Percentiles rank a stretch among this genome's conserved stretches.
Conservation (phyloP, 1,140 invertebrate species). For the Drosophila murphyi region DNA sequence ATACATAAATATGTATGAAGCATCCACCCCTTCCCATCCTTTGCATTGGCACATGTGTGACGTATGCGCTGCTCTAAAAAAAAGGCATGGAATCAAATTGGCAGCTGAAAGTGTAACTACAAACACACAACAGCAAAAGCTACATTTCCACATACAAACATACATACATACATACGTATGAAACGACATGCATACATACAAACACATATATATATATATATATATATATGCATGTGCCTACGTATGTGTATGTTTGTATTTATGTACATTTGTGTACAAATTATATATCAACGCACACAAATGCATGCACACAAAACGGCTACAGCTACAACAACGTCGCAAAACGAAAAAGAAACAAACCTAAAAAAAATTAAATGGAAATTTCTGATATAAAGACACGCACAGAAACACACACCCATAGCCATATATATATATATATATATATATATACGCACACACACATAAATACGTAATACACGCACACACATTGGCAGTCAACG, state of each 20-base stretch:
- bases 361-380: constrained; percentile 82
- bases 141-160: constrained; percentile 16
- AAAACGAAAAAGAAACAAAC: constrained; percentile 74
- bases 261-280: constrained; percentile 20
- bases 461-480: neutral
- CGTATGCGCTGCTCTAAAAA: constrained; percentile 45
- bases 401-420: constrained; percentile 20
- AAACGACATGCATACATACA: constrained; percentile 19
- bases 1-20: neutral
- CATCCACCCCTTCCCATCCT: neutral
- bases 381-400: constrained; percentile 79
- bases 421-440: constrained; percentile 3
- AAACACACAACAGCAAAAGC: constrained; percentile 50
- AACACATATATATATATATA: constrained; percentile 33
- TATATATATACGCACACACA: constrained; percentile 11
- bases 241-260: neutral
- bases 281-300: constrained; percentile 17
- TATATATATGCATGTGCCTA: neutral
- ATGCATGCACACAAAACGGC: constrained; percentile 16
- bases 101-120: constrained; percentile 75
- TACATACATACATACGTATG: neutral
- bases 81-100: constrained; percentile 37
- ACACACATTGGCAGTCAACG: constrained; percentile 27
- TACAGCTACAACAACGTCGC: constrained; percentile 55
- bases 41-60: constrained; percentile 57